A percentile compares a stretch with the other conserved stretches of the same genome.
phyloP scores from a whole-genome alignment of 2,888 invertebrate genomes.

The Luperina nickerlii region DNA sequence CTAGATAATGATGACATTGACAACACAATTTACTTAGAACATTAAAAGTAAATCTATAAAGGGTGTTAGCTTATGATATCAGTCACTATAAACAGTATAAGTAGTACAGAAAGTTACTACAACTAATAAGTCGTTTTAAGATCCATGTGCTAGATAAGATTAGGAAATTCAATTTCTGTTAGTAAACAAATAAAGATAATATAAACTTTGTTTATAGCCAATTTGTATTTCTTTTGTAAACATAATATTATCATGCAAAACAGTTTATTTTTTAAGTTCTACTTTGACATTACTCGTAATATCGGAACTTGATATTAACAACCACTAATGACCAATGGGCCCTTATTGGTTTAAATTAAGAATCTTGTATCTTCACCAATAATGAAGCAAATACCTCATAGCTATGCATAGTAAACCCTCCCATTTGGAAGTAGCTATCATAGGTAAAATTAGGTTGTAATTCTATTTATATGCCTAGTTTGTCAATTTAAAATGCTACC shows the following conservation, averaged over 20 bases:
- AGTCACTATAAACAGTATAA: conserved; percentile 19
- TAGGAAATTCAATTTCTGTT: conserved; percentile 28
- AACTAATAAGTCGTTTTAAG: conserved; percentile 28
- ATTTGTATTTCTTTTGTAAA: conserved; percentile 12
- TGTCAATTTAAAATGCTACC: not conserved
- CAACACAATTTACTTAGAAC: not conserved
- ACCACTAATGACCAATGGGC: not conserved
- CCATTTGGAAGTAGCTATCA: not conserved
- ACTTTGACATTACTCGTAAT: conserved; percentile 8
- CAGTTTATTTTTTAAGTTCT: conserved; percentile 1
- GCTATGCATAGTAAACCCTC: too few species aligned
- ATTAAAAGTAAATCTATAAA: conserved; percentile 9
- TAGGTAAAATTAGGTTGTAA: not conserved
- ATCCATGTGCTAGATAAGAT: conserved; percentile 48
- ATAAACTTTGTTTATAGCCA: not conserved
- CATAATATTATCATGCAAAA: not conserved
- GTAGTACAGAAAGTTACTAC: conserved; percentile 5
- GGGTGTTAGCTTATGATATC: conserved; percentile 23
- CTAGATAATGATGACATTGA: not conserved
- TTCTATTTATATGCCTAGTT: not conserved
- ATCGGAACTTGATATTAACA: not conserved
- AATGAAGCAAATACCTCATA: too few species aligned
- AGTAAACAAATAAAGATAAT: conserved; percentile 37
- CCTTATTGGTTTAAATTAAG: too few species aligned
- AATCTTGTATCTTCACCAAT: too few species aligned